phyloP scores from a whole-genome alignment of 2,888 invertebrate species.

The Ectemnius cavifrons region DNA sequence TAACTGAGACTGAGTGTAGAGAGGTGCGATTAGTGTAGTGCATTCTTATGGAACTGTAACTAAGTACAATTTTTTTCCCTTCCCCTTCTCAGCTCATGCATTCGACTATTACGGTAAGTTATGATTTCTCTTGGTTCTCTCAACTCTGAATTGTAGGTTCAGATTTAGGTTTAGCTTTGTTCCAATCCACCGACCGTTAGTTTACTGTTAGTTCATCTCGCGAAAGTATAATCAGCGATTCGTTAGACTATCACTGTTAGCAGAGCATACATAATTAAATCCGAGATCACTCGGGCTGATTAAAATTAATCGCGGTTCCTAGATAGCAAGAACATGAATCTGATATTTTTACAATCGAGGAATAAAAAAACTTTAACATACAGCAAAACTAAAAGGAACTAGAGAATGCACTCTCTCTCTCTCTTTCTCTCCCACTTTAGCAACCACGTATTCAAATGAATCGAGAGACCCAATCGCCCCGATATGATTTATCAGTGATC shows the following conservation, averaged over 20 bases:
- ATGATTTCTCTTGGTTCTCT: conserved; percentile 83
- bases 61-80: conserved; percentile 77
- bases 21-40: conserved; percentile 65
- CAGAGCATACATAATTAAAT: too few species aligned
- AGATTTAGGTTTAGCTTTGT: conserved; percentile 61
- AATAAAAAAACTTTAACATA: too few species aligned
- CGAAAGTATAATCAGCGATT: too few species aligned
- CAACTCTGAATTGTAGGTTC: conserved; percentile 61
- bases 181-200: conserved; percentile 16
- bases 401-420: conserved; percentile 50
- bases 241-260: too few species aligned
- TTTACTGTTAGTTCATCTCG: too few species aligned
- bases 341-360: too few species aligned
- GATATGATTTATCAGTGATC: conserved; percentile 22
- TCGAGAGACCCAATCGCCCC: conserved; percentile 17
- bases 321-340: too few species aligned
- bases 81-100: conserved; percentile 88
- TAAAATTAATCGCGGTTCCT: too few species aligned
- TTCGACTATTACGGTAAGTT: conserved; percentile 99
- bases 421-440: conserved; percentile 9
- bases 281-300: too few species aligned
- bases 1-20: conserved; percentile 66
- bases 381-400: conserved; percentile 10
- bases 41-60: conserved; percentile 70
- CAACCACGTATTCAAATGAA: conserved; percentile 7